Evolutionary conservation across 2,797 vertebrate species (phyloP), one percentile per base, ranked within the genome.

Genomic region (Pangasius macronema): DNA sequence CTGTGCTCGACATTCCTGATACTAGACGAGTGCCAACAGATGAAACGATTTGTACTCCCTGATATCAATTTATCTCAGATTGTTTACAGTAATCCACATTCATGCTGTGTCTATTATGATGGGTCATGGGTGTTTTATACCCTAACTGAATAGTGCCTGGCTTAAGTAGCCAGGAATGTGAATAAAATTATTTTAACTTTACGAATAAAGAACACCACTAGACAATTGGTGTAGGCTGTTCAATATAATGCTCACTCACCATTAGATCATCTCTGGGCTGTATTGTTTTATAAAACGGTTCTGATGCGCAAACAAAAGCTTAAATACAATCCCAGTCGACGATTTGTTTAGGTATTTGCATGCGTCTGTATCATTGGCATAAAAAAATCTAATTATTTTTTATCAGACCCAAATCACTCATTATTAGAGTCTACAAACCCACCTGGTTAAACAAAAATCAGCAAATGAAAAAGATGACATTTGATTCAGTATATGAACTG

Each of bases 1-100:
- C 49, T 67, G 39, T 84, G 82, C 67, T 57, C 59, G 46, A 79
- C 80, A 86, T 90, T 87, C 70, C 84, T 84, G 61, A 84, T 30
- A 27, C 24, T 67, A 24, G 39, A 85, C 63, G 5, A 55, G 22
- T 67, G 57, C 22, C 76, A 87, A 75, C 49, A 65, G 18, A 39
- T 76, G 16, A 33, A 63, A 79, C 55, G 46, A 46, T 46, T 8
- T 46, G 46, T 1, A 46, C 46, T 46, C 22, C 20, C 27, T 72
- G 55, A 27, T 27, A 65, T 85, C 59, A 61, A 61, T 75, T 53
- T 36, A 30, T n/a, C 7, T n/a, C 7, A 39, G 5, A 1, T 18
- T 16, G 30, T 79, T 79, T 22, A 57, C 18, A 36, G 7, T 36
- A 57, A 79, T 5, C 33, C n/a, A 30, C 14, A 53, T 39, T 68